phyloP scores from a whole-genome alignment of 2,797 vertebrate genomes.

The Vespertilio murinus region DNA sequence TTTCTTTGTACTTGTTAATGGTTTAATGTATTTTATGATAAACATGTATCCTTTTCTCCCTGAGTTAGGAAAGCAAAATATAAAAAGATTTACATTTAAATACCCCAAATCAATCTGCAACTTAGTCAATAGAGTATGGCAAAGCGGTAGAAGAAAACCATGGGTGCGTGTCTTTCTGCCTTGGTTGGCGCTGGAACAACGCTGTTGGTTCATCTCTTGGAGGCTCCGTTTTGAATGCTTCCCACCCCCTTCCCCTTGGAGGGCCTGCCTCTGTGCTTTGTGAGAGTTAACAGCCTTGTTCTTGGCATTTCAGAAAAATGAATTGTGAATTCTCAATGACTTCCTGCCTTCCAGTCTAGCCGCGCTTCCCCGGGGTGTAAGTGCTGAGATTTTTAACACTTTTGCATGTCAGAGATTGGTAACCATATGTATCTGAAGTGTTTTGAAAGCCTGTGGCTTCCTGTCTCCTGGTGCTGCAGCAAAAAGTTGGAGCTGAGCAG shows the following conservation, averaged over 20 bases:
- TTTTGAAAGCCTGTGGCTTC: conserved; percentile 52
- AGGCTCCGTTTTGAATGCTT: conserved; percentile 3
- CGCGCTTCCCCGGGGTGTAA: conserved; percentile 29
- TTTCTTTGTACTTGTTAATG: background rate
- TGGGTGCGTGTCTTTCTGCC: background rate
- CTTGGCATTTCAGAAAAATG: conserved; percentile 63
- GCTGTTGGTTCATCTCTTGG: background rate
- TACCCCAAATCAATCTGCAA: background rate
- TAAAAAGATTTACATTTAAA: background rate
- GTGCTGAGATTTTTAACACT: conserved; percentile 46
- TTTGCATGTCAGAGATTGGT: conserved; percentile 68
- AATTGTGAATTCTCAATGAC: conserved; percentile 51
- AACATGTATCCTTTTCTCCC: background rate
- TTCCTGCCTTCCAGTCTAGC: conserved; percentile 44
- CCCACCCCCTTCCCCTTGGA: background rate
- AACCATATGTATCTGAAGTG: conserved; percentile 12
- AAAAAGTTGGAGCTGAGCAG: conserved; percentile 27
- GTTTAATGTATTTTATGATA: background rate
- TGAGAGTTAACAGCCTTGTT: conserved; percentile 7
- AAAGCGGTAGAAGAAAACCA: background rate
- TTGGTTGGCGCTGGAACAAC: background rate
- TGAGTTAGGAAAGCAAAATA: background rate
- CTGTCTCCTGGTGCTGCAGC: background rate
- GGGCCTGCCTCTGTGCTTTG: background rate
- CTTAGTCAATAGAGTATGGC: background rate